These are phyloP conservation scores for Cheilosia pagana DNA, from an alignment of 2,888 invertebrate species.

Conservation along the genomic window DNA sequence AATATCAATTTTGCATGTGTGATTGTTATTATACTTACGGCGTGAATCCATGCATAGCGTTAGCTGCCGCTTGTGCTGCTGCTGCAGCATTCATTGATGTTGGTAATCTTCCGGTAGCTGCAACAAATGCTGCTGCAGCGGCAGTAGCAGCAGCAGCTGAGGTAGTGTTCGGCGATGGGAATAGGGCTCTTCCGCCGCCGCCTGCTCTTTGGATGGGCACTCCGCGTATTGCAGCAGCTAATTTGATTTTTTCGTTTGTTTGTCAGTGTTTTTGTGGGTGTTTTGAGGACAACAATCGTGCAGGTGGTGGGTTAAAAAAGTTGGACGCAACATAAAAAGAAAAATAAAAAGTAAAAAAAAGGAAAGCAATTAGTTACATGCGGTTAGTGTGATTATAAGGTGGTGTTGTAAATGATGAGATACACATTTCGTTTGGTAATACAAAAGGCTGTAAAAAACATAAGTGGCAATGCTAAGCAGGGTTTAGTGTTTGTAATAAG, in stretches of 20 bases:
- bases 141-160: constrained; percentile 85
- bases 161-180: constrained; percentile 74
- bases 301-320: constrained; percentile 68
- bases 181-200: constrained; percentile 81
- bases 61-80: constrained; percentile 88
- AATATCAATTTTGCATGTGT: constrained; percentile 62
- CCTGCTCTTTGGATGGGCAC: constrained; percentile 91
- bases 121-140: constrained; percentile 86
- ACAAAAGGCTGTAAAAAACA: background rate
- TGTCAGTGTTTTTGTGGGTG: constrained; percentile 24
- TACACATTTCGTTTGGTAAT: background rate
- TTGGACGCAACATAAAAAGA: constrained; percentile 78
- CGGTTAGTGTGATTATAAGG: constrained; percentile 79
- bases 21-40: constrained; percentile 88
- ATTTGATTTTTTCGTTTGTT: constrained; percentile 58
- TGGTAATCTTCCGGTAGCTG: constrained; percentile 86
- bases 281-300: constrained; percentile 62
- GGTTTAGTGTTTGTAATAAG: constrained; percentile 9
- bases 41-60: constrained; percentile 94
- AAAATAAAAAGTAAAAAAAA: constrained; percentile 81
- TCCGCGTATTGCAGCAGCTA: constrained; percentile 90
- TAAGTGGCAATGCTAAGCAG: constrained; percentile 65
- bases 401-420: background rate
- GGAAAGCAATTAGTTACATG: constrained; percentile 78
- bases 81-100: constrained; percentile 87